Evolutionary conservation across 2,888 invertebrate species (phyloP).

Genomic region (Anarsia innoxiella): DNA sequence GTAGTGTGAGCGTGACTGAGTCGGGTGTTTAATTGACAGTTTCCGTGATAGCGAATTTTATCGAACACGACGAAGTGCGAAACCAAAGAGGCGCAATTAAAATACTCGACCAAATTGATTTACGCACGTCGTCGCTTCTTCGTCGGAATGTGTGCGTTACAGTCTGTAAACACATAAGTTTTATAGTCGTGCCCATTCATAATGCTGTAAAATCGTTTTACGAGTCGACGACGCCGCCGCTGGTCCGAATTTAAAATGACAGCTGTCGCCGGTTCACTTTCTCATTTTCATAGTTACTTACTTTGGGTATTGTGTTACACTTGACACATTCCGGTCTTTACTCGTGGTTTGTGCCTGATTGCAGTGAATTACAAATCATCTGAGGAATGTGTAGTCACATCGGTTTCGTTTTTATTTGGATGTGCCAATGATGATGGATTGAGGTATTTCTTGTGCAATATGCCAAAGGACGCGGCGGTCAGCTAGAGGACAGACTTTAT

Average conservation of each 20-base stretch:
- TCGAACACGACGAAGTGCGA: slow-evolving; percentile 42
- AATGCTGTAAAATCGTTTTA: slow-evolving; percentile 31
- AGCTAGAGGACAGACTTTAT: too few species aligned
- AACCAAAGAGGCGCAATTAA: slow-evolving; percentile 40
- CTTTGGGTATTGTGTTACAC: too few species aligned
- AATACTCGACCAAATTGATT: slow-evolving; percentile 40
- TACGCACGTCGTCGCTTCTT: slow-evolving; percentile 24
- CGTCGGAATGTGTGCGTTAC: too few species aligned
- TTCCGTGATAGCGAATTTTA: slow-evolving; percentile 31
- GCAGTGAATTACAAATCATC: too few species aligned
- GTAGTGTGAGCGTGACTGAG: background rate
- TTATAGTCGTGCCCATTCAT: slow-evolving; percentile 31
- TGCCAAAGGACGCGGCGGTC: too few species aligned
- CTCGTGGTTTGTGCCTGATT: too few species aligned
- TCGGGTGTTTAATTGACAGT: background rate
- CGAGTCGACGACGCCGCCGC: slow-evolving; percentile 18
- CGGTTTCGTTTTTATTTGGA: too few species aligned
- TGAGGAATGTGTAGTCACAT: too few species aligned
- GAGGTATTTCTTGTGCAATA: too few species aligned
- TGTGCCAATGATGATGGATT: too few species aligned
- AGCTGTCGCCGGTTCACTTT: background rate
- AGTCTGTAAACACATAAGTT: slow-evolving; percentile 11
- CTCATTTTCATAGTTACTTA: background rate
- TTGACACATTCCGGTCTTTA: too few species aligned
- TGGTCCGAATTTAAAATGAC: slow-evolving; percentile 13